Base-by-base conservation (phyloP, 2,888 invertebrate species). In the Drosophila subquinaria region DNA sequence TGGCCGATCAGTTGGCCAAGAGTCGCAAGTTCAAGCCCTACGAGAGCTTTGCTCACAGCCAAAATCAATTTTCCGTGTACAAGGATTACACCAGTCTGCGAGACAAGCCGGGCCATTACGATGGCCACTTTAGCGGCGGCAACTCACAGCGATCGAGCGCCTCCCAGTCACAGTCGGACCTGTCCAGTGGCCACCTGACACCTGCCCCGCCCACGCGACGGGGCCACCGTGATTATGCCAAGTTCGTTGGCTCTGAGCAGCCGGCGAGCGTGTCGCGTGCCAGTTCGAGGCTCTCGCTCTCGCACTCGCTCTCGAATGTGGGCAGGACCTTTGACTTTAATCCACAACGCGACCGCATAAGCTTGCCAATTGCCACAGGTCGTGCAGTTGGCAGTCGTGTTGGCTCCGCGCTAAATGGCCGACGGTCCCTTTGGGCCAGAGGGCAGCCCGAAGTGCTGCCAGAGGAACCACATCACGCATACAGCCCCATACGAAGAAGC, bases 1-100 rank as follows among this genome's bases (percentile, higher is more conserved):
- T 90, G 66, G 92, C 92, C 4, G 92, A 92, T 73, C 81, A 89
- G 57, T 66, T 92, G 76, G 89, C 92, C 48, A 87, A 82, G 30
- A 81, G 80, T 43, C 87, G 85, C 3, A 92, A 91, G 62, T 91
- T 82, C 56, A 90, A 91, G 72, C 91, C 92, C 1, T 83, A 90
- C 33, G 92, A 91, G 47, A 88, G 82, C 10, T 90, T 87, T 27
- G 80, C 66, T 6, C 80, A 81, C 42, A 76, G 77, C 11, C 85
- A 88, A 38, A 86, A 79, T 52, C 72, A 86, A 11, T 74, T 84
- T 45, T 88, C 89, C 10, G 89, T 86, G 13, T 86, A 86, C 73
- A 75, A 82, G 81, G 86, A 86, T 36, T 76, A 84, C 61, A 86
- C 86, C 5, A 88, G 87, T 23, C 23, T 82, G 20, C 63, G 68